These are phyloP conservation scores for Taenaris catops DNA, from an alignment of 2,888 invertebrate genomes.

Conservation along the genomic window DNA sequence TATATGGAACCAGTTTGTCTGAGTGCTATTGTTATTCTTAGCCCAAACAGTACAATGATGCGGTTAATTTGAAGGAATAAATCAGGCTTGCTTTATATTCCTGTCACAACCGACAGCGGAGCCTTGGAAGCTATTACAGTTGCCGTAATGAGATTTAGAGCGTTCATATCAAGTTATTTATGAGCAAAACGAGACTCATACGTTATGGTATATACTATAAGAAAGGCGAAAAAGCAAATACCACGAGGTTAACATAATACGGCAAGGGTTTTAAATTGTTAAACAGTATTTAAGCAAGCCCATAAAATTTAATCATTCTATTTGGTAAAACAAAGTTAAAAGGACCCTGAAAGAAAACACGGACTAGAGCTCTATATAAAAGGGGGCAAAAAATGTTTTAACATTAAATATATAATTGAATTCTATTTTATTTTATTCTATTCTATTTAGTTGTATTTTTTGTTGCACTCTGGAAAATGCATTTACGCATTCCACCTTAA, in stretches of 20 bases:
- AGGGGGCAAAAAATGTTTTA: too few relatives aligned
- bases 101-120: slow-evolving; percentile 64
- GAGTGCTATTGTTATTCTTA: slow-evolving; percentile 9
- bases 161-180: slow-evolving; percentile 75
- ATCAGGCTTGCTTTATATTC: slow-evolving; percentile 70
- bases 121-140: slow-evolving; percentile 70
- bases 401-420: too few relatives aligned
- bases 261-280: slow-evolving; percentile 8
- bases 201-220: slow-evolving; percentile 24
- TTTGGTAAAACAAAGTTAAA: too few relatives aligned
- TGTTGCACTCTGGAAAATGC: too few relatives aligned
- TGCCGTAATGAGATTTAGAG: slow-evolving; percentile 73
- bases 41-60: slow-evolving; percentile 39
- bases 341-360: too few relatives aligned
- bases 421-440: too few relatives aligned
- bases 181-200: slow-evolving; percentile 48
- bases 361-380: too few relatives aligned
- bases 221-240: slow-evolving; percentile 5
- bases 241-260: not conserved
- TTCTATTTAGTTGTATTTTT: too few relatives aligned
- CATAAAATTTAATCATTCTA: slow-evolving; percentile 1
- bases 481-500: too few relatives aligned
- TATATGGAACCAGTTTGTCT: slow-evolving; percentile 3
- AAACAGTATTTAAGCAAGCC: not conserved
- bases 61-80: slow-evolving; percentile 62